Evolutionary conservation across 2,113 vertebrate species (phyloP).

Genomic region (Spea bombifrons): DNA sequence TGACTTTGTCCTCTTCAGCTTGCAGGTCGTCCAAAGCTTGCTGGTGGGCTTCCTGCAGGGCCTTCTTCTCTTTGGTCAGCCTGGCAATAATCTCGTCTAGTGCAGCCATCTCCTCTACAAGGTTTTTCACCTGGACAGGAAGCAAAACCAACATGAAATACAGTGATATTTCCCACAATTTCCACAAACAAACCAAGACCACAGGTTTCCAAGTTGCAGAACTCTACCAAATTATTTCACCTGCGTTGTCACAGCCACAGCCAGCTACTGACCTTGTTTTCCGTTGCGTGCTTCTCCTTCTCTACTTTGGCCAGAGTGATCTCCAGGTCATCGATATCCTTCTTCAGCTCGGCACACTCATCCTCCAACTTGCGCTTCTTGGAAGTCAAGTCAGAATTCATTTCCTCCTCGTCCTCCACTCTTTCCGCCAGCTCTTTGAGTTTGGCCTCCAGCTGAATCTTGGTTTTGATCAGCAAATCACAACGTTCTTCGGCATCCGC

Average conservation of each 20-base stretch:
- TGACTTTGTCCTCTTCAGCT: slow-evolving; percentile 89
- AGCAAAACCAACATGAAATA: neutral
- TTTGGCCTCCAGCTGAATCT: slow-evolving; percentile 89
- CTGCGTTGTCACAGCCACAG: neutral
- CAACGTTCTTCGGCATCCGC: slow-evolving; percentile 89
- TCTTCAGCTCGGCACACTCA: slow-evolving; percentile 87
- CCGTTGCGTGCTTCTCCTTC: slow-evolving; percentile 91
- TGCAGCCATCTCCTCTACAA: slow-evolving; percentile 87
- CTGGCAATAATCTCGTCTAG: slow-evolving; percentile 83
- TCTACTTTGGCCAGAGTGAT: slow-evolving; percentile 89
- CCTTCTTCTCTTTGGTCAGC: slow-evolving; percentile 89
- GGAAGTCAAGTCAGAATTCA: slow-evolving; percentile 74
- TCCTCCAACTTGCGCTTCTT: slow-evolving; percentile 90
- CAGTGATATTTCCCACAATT: too few species aligned
- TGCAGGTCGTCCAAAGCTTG: slow-evolving; percentile 89
- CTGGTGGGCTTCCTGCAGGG: slow-evolving; percentile 86
- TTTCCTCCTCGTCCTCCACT: slow-evolving; percentile 90
- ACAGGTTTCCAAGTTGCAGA: too few species aligned
- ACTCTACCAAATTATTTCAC: too few species aligned
- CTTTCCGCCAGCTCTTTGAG: slow-evolving; percentile 83
- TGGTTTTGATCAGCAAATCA: slow-evolving; percentile 89
- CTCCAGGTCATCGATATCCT: slow-evolving; percentile 91
- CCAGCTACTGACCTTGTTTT: slow-evolving; percentile 80
- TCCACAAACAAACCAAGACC: too few species aligned
- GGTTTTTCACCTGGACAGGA: slow-evolving; percentile 81